phyloP scores from a whole-genome alignment of 2,797 vertebrate genomes.

The Nothura maculosa region DNA sequence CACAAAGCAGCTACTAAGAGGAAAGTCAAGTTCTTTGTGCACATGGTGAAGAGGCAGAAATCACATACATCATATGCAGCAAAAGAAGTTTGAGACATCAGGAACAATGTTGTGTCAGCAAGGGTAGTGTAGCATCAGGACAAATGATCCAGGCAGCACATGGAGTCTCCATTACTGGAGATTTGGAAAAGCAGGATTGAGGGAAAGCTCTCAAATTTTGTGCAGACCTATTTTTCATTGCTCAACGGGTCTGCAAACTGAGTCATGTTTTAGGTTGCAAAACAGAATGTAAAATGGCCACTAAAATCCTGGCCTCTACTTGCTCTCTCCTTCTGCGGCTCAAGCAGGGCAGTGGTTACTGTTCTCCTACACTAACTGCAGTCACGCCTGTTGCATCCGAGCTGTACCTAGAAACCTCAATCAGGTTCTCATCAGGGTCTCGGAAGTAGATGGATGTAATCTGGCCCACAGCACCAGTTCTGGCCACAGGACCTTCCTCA shows the following conservation, averaged over 20 bases:
- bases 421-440: conserved; percentile 91
- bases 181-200: background rate
- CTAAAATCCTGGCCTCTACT: background rate
- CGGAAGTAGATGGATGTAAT: conserved; percentile 91
- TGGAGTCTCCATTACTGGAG: background rate
- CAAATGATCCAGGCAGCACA: background rate
- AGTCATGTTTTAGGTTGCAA: background rate
- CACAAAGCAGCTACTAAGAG: background rate
- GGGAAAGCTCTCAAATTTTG: background rate
- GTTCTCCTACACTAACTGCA: accelerated
- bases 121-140: background rate
- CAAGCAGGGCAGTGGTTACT: background rate
- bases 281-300: background rate
- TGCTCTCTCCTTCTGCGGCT: background rate
- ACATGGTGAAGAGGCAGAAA: background rate
- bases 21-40: background rate
- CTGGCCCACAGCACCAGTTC: conserved; percentile 88
- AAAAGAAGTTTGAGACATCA: background rate
- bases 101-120: background rate
- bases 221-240: accelerated
- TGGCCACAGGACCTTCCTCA: conserved; percentile 90
- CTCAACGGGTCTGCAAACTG: background rate
- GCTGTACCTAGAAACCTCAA: conserved; percentile 91
- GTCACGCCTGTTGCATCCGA: background rate
- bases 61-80: background rate